Percentiles rank a stretch among this genome's conserved stretches.
Evolutionary conservation across 2,113 vertebrate species (phyloP).

Genomic region (Zosterops pallidus): DNA sequence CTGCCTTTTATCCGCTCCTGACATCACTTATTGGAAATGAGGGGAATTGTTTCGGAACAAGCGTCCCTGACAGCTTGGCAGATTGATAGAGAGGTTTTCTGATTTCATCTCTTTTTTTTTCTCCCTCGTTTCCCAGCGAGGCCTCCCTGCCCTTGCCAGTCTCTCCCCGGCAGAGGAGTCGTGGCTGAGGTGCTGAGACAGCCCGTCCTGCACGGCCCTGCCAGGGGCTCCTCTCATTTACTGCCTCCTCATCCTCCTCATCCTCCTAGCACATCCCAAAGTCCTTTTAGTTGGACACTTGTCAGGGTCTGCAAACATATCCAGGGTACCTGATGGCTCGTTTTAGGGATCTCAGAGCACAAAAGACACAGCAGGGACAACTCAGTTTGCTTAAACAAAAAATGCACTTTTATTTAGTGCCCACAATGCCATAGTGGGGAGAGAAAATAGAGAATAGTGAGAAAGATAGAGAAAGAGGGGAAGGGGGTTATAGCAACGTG

Average conservation of each 20-base stretch:
- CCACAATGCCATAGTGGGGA: no score
- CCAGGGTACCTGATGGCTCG: no score
- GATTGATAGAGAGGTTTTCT: conserved; percentile 62
- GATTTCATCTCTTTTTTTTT: background rate
- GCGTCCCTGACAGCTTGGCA: conserved; percentile 54
- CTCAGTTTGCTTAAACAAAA: no score
- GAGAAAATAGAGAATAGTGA: no score
- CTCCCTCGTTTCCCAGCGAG: background rate
- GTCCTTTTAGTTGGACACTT: rapidly evolving
- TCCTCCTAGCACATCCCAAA: rapidly evolving
- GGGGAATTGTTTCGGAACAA: conserved; percentile 52
- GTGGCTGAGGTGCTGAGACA: background rate
- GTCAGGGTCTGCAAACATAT: no score
- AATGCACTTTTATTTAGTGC: no score
- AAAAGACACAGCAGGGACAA: no score
- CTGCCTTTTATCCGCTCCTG: conserved; percentile 28
- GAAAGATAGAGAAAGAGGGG: no score
- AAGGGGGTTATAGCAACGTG: no score
- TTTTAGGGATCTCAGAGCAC: no score
- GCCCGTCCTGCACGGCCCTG: background rate
- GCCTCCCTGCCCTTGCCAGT: background rate
- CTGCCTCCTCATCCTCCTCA: background rate
- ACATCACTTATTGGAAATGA: conserved; percentile 41
- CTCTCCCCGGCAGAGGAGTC: background rate
- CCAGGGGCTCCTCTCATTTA: background rate